Evolutionary conservation across 2,888 invertebrate genomes (phyloP).

Genomic region (Phrixothrix hirtus): DNA sequence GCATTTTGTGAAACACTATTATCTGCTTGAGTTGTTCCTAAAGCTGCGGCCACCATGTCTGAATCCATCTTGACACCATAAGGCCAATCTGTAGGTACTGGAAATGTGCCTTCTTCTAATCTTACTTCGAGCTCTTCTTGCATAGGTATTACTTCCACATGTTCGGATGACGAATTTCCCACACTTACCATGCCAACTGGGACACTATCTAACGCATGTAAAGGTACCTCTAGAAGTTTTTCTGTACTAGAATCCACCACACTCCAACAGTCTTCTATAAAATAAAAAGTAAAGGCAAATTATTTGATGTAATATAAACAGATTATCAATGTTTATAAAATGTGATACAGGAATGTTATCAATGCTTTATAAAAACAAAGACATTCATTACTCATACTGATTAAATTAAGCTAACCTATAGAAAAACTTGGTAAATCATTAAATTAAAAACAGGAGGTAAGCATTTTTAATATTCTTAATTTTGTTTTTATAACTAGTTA

Average conservation of each 20-base stretch:
- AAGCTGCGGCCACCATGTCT: constrained; percentile 60
- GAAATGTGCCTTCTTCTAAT: constrained; percentile 58
- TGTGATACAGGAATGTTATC: background rate
- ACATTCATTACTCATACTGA: no score
- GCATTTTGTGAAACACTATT: constrained; percentile 23
- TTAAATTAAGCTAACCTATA: no score
- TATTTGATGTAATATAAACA: background rate
- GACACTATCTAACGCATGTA: constrained; percentile 52
- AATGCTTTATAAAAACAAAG: no score
- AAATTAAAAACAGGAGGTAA: no score
- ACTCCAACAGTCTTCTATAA: constrained; percentile 56
- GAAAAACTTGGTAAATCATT: no score
- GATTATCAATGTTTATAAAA: constrained; percentile 2
- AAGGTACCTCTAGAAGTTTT: constrained; percentile 54
- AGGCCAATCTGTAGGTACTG: constrained; percentile 56
- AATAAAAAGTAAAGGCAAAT: constrained; percentile 6
- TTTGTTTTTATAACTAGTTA: no score
- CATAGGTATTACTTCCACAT: constrained; percentile 59
- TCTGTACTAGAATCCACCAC: constrained; percentile 59
- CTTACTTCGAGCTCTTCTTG: constrained; percentile 65
- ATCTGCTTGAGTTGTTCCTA: constrained; percentile 52
- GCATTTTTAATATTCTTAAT: no score
- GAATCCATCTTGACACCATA: constrained; percentile 56
- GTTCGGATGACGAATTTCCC: constrained; percentile 46
- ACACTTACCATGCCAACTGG: constrained; percentile 47